These are phyloP conservation scores for Babylonia areolata DNA, from an alignment of 1,140 invertebrate genomes.

Conservation along the genomic window DNA sequence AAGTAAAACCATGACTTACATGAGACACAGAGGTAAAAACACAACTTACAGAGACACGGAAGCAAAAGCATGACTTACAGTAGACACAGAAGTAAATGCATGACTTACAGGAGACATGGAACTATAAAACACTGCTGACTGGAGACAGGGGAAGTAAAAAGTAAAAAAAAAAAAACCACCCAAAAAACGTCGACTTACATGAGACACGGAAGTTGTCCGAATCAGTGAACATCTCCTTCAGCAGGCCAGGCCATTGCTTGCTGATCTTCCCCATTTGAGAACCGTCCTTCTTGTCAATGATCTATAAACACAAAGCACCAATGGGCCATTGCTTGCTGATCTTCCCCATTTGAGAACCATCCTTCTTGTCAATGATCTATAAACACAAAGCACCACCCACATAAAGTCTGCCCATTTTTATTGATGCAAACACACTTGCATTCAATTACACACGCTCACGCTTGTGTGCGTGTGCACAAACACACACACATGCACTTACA, in stretches of 20 bases:
- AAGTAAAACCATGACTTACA: too few species aligned
- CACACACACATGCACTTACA: background rate
- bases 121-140: too few species aligned
- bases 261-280: conserved; percentile 9
- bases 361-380: conserved; percentile 14
- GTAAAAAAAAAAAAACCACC: too few species aligned
- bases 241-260: conserved; percentile 29
- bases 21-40: too few species aligned
- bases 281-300: background rate
- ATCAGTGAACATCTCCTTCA: conserved; percentile 28
- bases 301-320: background rate
- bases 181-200: too few species aligned
- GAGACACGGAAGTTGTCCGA: conserved; percentile 23
- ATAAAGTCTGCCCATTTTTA: too few species aligned
- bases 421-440: background rate
- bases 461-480: background rate
- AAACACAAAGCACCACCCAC: too few species aligned
- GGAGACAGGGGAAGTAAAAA: too few species aligned
- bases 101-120: too few species aligned
- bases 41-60: too few species aligned
- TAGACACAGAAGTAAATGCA: too few species aligned
- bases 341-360: background rate
- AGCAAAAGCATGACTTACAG: too few species aligned
- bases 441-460: conserved; percentile 2
- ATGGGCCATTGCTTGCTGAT: conserved; percentile 32